phyloP scores from a whole-genome alignment of 2,888 invertebrate genomes.

The Mythimna pallens region DNA sequence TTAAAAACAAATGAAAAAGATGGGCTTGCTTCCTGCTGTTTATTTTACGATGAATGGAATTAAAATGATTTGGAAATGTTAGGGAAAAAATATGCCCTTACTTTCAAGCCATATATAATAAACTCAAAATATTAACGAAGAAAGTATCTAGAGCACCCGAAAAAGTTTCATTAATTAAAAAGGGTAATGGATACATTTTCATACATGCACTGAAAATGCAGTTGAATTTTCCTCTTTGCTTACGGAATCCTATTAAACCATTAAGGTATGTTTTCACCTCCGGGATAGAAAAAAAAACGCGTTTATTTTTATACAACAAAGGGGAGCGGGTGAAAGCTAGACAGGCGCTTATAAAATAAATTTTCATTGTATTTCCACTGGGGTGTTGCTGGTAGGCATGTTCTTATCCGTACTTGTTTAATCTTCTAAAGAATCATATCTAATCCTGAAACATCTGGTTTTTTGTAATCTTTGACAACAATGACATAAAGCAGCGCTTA shows the following conservation, averaged over 20 bases:
- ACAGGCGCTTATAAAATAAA: constrained; percentile 81
- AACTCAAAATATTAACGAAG: constrained; percentile 10
- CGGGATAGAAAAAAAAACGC: constrained; percentile 71
- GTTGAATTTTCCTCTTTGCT: constrained; percentile 62
- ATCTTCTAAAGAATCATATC: constrained; percentile 74
- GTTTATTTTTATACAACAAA: constrained; percentile 80
- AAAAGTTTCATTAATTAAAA: constrained; percentile 34
- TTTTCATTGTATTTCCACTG: constrained; percentile 74
- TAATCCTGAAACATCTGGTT: constrained; percentile 76
- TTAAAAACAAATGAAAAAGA: constrained; percentile 26
- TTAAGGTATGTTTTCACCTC: constrained; percentile 70
- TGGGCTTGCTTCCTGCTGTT: constrained; percentile 8
- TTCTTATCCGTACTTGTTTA: constrained; percentile 77
- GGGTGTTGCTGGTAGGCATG: constrained; percentile 71
- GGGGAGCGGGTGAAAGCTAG: constrained; percentile 69
- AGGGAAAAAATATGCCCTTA: not conserved
- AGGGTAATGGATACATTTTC: constrained; percentile 48
- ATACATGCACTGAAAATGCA: constrained; percentile 46
- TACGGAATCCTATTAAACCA: constrained; percentile 67
- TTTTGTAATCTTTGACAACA: constrained; percentile 57
- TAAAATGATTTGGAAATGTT: not conserved
- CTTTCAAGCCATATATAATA: not conserved
- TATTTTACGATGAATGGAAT: not conserved
- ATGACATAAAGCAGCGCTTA: constrained; percentile 45
- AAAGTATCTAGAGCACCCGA: not conserved